Percentiles rank a stretch among this genome's conserved stretches.
Evolutionary conservation across 2,888 invertebrate genomes (phyloP).

Genomic region (Lycia hirtaria): DNA sequence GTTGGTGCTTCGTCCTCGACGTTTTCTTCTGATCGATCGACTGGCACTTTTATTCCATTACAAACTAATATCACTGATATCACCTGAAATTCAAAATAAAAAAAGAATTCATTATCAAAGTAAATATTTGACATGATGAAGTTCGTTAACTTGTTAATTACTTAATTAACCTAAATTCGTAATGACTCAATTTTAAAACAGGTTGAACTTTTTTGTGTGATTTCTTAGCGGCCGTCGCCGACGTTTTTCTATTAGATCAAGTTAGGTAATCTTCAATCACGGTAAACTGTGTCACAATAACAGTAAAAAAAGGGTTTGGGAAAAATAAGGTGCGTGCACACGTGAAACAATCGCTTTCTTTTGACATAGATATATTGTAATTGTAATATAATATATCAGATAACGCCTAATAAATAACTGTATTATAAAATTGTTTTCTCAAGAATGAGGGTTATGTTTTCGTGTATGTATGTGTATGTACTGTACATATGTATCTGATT

Average conservation of each 20-base stretch:
- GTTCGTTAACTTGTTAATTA: conserved; percentile 23
- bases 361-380: background rate
- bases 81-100: conserved; percentile 59
- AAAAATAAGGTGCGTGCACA: conserved; percentile 7
- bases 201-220: conserved; percentile 42
- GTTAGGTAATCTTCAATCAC: conserved; percentile 69
- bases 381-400: too few relatives aligned
- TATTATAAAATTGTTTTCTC: too few relatives aligned
- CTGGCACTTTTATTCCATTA: conserved; percentile 67
- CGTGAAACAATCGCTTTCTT: background rate
- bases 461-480: too few relatives aligned
- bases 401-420: too few relatives aligned
- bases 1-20: conserved; percentile 43
- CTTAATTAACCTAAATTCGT: conserved; percentile 37
- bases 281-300: conserved; percentile 69
- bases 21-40: conserved; percentile 54
- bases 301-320: conserved; percentile 52
- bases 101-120: background rate
- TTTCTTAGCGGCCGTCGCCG: conserved; percentile 38
- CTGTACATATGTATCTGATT: too few relatives aligned
- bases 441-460: too few relatives aligned
- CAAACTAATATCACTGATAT: conserved; percentile 54
- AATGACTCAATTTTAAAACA: conserved; percentile 41
- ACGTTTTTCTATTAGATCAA: conserved; percentile 62
- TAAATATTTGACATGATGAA: background rate